Conservation (phyloP, 23 tunicate species). For the Pegea sp. region DNA sequence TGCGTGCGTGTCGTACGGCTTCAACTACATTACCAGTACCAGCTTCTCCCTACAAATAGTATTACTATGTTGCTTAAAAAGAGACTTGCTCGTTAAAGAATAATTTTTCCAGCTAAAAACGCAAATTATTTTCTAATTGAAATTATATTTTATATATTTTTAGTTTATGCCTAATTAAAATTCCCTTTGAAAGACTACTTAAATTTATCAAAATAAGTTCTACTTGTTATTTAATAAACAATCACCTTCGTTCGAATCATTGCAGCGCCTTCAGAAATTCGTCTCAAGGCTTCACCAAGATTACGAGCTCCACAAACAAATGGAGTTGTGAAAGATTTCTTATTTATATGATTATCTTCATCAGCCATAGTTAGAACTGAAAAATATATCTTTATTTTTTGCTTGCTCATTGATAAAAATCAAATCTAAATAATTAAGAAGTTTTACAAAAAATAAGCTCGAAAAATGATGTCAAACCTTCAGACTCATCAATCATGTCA, state of each 20-base stretch:
- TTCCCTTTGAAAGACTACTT: too few relatives aligned
- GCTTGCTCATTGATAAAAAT: too few relatives aligned
- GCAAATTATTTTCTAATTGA: too few relatives aligned
- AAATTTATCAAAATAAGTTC: too few relatives aligned
- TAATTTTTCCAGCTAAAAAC: too few relatives aligned
- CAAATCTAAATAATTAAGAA: slow-evolving; percentile 2
- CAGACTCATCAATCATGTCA: slow-evolving; percentile 85
- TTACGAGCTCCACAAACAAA: slow-evolving; percentile 78
- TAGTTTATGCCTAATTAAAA: too few relatives aligned
- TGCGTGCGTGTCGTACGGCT: slow-evolving; percentile 78
- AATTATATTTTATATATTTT: too few relatives aligned
- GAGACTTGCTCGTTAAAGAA: too few relatives aligned
- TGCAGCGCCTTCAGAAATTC: slow-evolving; percentile 79
- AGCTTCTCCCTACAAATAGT: slow-evolving; percentile 74
- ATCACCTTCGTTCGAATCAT: slow-evolving; percentile 84
- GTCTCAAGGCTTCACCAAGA: slow-evolving; percentile 68
- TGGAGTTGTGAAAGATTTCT: slow-evolving; percentile 48
- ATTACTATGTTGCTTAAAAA: too few relatives aligned
- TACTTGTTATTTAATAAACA: too few relatives aligned
- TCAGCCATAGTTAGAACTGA: slow-evolving; percentile 70
- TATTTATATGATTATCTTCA: slow-evolving; percentile 61
- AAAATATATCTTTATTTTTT: slow-evolving; percentile 2
- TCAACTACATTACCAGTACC: slow-evolving; percentile 84
- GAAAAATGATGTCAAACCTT: slow-evolving; percentile 12
- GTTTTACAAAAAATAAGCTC: not conserved